Evolutionary conservation across 1,140 invertebrate species (phyloP).

Genomic region (Trichomalopsis sarcophagae): DNA sequence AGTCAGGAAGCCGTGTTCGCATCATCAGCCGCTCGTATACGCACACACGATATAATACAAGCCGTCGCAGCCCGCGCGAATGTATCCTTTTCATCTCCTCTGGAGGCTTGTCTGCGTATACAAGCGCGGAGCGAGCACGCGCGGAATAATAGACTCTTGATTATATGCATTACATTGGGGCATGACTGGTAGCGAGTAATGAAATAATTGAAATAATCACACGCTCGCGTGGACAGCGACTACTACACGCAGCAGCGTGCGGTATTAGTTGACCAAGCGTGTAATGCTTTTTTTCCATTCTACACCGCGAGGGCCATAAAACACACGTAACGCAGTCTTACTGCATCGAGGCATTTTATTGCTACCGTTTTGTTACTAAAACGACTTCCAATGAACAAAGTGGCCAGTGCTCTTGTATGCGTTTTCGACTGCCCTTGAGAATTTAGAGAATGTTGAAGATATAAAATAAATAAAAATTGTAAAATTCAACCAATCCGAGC

Average conservation of each 20-base stretch:
- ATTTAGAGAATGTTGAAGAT: too few species aligned
- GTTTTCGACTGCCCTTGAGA: too few species aligned
- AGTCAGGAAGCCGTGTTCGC: too few species aligned
- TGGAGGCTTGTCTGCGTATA: background rate
- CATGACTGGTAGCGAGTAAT: slow-evolving; percentile 68
- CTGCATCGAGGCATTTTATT: background rate
- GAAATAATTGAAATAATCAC: slow-evolving; percentile 72
- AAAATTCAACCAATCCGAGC: too few species aligned
- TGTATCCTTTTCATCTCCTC: background rate
- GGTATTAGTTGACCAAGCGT: slow-evolving; percentile 24
- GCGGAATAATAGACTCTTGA: slow-evolving; percentile 63
- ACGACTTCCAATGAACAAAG: background rate
- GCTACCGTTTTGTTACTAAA: slow-evolving; percentile 30
- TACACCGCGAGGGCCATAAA: background rate
- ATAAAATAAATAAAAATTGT: too few species aligned
- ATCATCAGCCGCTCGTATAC: too few species aligned
- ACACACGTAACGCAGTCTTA: background rate
- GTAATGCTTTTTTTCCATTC: background rate
- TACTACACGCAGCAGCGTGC: background rate
- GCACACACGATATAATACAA: too few species aligned
- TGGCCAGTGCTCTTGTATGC: too few species aligned
- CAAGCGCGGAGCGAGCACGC: slow-evolving; percentile 35
- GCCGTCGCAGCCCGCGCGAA: background rate
- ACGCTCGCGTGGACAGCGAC: slow-evolving; percentile 50
- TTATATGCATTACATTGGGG: slow-evolving; percentile 68